Base-by-base conservation (phyloP, 2,113 vertebrate genomes). In the Dicrurus megarhynchus region DNA sequence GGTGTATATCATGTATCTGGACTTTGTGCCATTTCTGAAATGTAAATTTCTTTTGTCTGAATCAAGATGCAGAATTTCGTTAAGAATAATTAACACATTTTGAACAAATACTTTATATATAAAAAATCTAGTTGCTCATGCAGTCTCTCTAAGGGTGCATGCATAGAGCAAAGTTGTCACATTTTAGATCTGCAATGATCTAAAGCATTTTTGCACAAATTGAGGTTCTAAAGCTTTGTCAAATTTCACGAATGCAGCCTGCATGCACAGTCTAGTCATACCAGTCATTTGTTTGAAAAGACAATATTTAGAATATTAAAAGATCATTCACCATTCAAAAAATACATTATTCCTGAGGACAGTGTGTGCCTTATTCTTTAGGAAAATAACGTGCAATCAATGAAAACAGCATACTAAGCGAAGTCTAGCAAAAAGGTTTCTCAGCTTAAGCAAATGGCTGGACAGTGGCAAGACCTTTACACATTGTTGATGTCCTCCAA, bases 271-370 rank as follows among this genome's bases (percentile, higher is more conserved):
- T 82, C 88, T 85, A 90, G 46, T 88, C 64, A 92, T 79, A 95
- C 63, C 56, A 89, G 42, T 94, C 32, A 79, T 96, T 83, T 89
- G 67, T 87, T 97, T 94, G 90, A 96, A 97, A 97, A 98, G 91
- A 97, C 95, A 78, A 78, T 87, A 94, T 71, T 92, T 87, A 97
- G 90, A 89, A 96, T 97, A 98, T 82, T 95, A 98, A 98, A 97
- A 98, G 93, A 94, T 96, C 96, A 97, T 97, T 96, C 96, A 97
- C 93, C 97, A 98, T 97, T 98, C 97, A 95, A 96, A 94, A 97
- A 93, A 96, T 94, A 97, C 80, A 91, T 93, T 93, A 97, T 98
- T 98, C 98, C 98, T 98, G 98, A 98, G 98, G 97, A 97, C 74
- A 95, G 90, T 64, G 64, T 98, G 96, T 98, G 96, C 97, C 95